A percentile compares a stretch with the other conserved stretches of the same genome.
These are phyloP conservation scores for Anastrepha ludens DNA, from an alignment of 1,140 invertebrate species.

Conservation along the genomic window DNA sequence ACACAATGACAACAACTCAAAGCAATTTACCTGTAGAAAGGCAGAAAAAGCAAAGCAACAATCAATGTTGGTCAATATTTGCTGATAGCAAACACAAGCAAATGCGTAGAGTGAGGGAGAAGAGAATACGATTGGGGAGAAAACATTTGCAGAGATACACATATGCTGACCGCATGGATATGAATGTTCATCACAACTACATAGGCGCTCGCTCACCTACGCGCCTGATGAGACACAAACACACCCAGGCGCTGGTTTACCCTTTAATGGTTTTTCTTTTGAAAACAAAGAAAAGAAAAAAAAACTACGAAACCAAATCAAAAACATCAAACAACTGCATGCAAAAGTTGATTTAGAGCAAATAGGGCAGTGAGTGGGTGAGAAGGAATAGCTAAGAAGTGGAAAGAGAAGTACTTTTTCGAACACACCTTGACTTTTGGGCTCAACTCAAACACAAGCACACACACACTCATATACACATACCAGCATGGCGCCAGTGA, in stretches of 20 bases:
- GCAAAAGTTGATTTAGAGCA: slow-evolving; percentile 44
- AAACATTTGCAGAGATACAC: not conserved
- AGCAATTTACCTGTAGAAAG: slow-evolving; percentile 73
- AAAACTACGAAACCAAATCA: not conserved
- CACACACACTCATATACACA: not conserved
- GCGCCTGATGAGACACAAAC: not conserved
- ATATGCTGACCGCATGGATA: not conserved
- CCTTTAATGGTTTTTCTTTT: slow-evolving; percentile 54
- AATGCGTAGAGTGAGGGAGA: slow-evolving; percentile 40
- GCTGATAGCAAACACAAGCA: slow-evolving; percentile 66
- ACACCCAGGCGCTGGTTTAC: not conserved
- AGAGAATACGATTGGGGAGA: slow-evolving; percentile 56
- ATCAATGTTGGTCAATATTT: slow-evolving; percentile 74
- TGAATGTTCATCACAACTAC: not conserved
- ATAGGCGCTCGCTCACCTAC: not conserved
- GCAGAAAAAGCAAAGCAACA: slow-evolving; percentile 63
- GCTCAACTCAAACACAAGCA: slow-evolving; percentile 43
- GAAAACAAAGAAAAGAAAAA: slow-evolving; percentile 61
- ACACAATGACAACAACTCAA: slow-evolving; percentile 53
- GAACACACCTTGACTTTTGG: slow-evolving; percentile 71
- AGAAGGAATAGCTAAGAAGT: not conserved
- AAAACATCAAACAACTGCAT: slow-evolving; percentile 34
- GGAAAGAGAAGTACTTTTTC: not conserved
- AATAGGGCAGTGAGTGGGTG: not conserved
- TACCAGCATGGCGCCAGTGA: not conserved